Conservation (phyloP, 2,888 invertebrate species). For the Rotaria macrura region DNA sequence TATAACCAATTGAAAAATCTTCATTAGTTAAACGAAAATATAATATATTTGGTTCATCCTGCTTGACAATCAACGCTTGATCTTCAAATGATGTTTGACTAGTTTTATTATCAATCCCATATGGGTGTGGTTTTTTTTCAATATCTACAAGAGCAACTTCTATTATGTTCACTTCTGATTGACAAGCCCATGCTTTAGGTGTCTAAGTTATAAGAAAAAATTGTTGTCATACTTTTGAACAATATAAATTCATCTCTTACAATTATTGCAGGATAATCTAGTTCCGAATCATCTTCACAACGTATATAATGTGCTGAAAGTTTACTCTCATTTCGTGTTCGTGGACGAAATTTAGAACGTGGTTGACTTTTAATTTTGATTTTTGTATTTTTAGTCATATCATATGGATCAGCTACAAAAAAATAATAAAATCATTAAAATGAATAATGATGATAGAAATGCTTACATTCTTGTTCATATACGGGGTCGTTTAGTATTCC, state of each 20-base stretch:
- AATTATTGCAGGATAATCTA: neutral
- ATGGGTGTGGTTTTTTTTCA: neutral
- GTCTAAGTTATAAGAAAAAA: neutral
- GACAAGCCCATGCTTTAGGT: neutral
- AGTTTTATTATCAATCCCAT: neutral
- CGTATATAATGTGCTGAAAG: neutral
- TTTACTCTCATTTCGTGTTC: neutral
- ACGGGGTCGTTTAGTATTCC: neutral
- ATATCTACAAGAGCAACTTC: neutral
- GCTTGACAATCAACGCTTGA: neutral
- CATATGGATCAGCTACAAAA: neutral
- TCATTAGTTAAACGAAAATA: neutral
- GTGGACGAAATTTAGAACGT: neutral
- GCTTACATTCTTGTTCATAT: neutral
- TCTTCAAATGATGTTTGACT: neutral
- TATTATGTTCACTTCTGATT: neutral
- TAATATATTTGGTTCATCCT: neutral
- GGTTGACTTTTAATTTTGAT: neutral
- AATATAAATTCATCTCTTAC: neutral
- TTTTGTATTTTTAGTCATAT: neutral
- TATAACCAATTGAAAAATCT: neutral
- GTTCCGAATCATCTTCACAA: neutral
- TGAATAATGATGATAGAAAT: neutral
- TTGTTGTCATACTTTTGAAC: neutral
- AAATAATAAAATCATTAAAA: neutral